These are phyloP conservation scores for Poeciliopsis turrubarensis DNA, from an alignment of 2,113 vertebrate genomes.

Conservation along the genomic window DNA sequence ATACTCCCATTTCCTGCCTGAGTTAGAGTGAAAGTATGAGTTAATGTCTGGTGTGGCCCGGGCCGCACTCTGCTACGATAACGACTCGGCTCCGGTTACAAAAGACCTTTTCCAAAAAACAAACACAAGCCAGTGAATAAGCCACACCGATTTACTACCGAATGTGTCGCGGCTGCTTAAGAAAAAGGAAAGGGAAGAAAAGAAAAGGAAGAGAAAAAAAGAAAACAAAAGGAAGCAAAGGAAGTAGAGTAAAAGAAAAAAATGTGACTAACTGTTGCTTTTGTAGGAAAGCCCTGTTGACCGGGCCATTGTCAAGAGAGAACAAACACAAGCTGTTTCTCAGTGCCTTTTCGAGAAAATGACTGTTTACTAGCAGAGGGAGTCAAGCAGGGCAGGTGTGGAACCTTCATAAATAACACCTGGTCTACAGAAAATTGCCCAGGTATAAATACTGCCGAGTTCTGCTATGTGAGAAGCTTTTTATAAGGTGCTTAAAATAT, in stretches of 20 bases:
- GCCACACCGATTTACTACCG: constrained; percentile 36
- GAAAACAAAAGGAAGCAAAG: background rate
- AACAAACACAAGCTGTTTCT: constrained; percentile 59
- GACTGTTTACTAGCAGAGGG: constrained; percentile 74
- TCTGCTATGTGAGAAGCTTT: constrained; percentile 11
- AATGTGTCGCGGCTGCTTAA: constrained; percentile 30
- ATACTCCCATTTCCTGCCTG: constrained; percentile 75
- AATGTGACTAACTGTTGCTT: constrained; percentile 40
- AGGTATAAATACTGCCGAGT: background rate
- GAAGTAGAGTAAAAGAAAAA: constrained; percentile 19
- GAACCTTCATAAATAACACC: constrained; percentile 73
- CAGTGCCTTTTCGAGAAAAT: constrained; percentile 57
- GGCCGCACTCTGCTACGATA: constrained; percentile 60
- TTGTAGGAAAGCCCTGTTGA: constrained; percentile 42
- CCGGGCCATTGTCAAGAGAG: constrained; percentile 61
- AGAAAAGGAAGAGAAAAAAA: background rate
- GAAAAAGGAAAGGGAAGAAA: background rate
- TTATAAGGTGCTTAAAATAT: background rate
- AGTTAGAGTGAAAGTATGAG: constrained; percentile 77
- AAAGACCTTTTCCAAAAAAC: constrained; percentile 61
- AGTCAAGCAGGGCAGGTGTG: constrained; percentile 72
- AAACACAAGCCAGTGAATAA: constrained; percentile 40
- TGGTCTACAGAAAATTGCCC: constrained; percentile 61
- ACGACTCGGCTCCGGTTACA: constrained; percentile 68
- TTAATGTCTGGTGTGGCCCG: constrained; percentile 69